phyloP scores from a whole-genome alignment of 2,888 invertebrate species.

The Eledona agricola region DNA sequence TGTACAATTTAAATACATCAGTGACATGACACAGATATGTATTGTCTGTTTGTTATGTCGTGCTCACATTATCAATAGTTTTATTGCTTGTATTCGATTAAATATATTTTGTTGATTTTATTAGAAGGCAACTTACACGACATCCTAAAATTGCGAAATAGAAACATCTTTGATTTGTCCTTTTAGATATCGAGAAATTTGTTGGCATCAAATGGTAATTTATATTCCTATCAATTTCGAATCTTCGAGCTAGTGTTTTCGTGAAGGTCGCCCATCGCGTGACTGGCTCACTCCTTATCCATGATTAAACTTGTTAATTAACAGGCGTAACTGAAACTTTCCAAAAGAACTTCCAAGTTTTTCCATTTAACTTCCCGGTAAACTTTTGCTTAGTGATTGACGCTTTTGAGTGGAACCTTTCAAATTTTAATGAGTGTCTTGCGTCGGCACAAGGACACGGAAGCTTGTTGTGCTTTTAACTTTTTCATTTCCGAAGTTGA shows the following conservation, averaged over 20 bases:
- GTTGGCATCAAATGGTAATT: slow-evolving; percentile 1
- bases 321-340: slow-evolving; percentile 37
- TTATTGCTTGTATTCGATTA: slow-evolving; percentile 27
- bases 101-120: slow-evolving; percentile 29
- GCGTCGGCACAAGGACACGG: slow-evolving; percentile 25
- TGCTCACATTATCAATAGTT: slow-evolving; percentile 22
- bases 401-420: slow-evolving; percentile 37
- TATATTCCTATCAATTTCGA: slow-evolving; percentile 1
- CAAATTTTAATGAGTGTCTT: slow-evolving; percentile 30
- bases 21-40: slow-evolving; percentile 23
- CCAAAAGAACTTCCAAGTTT: slow-evolving; percentile 26
- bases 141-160: too few relatives aligned
- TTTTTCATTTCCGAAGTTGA: slow-evolving; percentile 26
- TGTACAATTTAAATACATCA: too few relatives aligned
- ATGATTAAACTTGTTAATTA: slow-evolving; percentile 52
- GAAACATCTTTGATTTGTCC: too few relatives aligned
- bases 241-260: slow-evolving; percentile 15
- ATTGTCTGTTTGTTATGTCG: slow-evolving; percentile 18
- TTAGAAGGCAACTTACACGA: too few relatives aligned
- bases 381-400: slow-evolving; percentile 30
- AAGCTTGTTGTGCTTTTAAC: slow-evolving; percentile 32
- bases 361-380: slow-evolving; percentile 18
- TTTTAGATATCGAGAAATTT: neutral
- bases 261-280: slow-evolving; percentile 44
- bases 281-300: slow-evolving; percentile 48